Percentiles rank a stretch among this genome's conserved stretches.
phyloP scores from a whole-genome alignment of 2,797 vertebrate species.

The Adelosebastes latens region DNA sequence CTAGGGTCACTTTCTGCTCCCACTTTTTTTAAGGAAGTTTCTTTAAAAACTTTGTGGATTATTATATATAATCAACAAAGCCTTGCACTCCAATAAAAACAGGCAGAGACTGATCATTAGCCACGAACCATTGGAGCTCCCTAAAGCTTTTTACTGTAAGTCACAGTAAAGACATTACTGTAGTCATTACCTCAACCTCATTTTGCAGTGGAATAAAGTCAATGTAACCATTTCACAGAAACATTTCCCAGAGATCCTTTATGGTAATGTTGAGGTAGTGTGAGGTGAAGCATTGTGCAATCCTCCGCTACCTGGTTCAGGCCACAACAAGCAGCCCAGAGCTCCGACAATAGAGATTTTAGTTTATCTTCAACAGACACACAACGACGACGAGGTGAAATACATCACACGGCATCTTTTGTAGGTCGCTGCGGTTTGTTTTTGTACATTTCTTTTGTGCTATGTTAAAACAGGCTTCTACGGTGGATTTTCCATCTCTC shows the following conservation, averaged over 20 bases:
- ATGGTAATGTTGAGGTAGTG: not conserved
- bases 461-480: conserved; percentile 37
- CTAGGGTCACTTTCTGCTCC: not conserved
- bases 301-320: not conserved
- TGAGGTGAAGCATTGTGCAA: not conserved
- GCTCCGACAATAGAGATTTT: conserved; percentile 26
- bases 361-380: conserved; percentile 21
- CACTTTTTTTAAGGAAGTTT: not conserved
- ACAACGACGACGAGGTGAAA: not conserved
- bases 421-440: conserved; percentile 19
- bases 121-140: not conserved
- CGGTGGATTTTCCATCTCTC: conserved; percentile 42
- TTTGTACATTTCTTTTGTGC: conserved; percentile 41
- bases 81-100: not conserved
- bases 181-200: not conserved
- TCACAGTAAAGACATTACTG: conserved; percentile 11
- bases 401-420: conserved; percentile 5
- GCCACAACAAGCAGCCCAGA: conserved; percentile 29
- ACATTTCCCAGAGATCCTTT: not conserved
- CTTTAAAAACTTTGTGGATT: not conserved
- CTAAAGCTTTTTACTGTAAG: conserved; percentile 8
- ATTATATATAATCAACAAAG: not conserved
- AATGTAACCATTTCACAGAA: not conserved
- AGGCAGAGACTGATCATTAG: not conserved
- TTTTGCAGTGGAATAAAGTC: conserved; percentile 7